Percentiles rank a stretch among this genome's conserved stretches.
Conservation (phyloP, 2,888 invertebrate species). For the Volucella zonaria region DNA sequence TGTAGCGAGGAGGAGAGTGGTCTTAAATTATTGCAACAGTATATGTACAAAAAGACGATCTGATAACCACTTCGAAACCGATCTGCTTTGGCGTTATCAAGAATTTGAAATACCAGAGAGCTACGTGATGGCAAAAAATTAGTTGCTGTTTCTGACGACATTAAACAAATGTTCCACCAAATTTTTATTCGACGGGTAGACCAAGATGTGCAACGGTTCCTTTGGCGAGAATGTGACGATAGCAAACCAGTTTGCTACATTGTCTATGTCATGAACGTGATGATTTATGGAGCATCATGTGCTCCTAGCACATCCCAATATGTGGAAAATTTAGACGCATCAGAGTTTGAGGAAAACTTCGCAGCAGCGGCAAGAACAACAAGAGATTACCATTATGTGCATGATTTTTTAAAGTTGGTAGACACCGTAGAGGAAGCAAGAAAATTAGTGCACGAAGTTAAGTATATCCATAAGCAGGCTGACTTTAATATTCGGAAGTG, state of each 20-base stretch:
- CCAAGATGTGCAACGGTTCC: no score
- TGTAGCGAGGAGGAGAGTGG: background rate
- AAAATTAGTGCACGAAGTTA: slow-evolving; percentile 16
- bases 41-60: background rate
- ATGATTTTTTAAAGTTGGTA: slow-evolving; percentile 50
- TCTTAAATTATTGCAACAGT: background rate
- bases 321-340: slow-evolving; percentile 54
- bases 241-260: no score
- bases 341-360: no score
- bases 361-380: no score
- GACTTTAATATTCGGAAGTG: background rate
- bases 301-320: slow-evolving; percentile 34
- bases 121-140: background rate
- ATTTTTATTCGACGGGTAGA: no score
- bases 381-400: slow-evolving; percentile 48
- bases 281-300: background rate
- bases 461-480: background rate
- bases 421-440: slow-evolving; percentile 17
- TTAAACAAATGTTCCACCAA: no score
- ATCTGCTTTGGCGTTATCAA: slow-evolving; percentile 1
- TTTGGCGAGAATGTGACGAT: no score
- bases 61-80: slow-evolving; percentile 2
- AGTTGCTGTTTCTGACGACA: no score
- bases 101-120: background rate
- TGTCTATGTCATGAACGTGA: no score